Evolutionary conservation across 2,888 invertebrate species (phyloP), one percentile per base, ranked within the genome.

Genomic region (Thumatha senex): DNA sequence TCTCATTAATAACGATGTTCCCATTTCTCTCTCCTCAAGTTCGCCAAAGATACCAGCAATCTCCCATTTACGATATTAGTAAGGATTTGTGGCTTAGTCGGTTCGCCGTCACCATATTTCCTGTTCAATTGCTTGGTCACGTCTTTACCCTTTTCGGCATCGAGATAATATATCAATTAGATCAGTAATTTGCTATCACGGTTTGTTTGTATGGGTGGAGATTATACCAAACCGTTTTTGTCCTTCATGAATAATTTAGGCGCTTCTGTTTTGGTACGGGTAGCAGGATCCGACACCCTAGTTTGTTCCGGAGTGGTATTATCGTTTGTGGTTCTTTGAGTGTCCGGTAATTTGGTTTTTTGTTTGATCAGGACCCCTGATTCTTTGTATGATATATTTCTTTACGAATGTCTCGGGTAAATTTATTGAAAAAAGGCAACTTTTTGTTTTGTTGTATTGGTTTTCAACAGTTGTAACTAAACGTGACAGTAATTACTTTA

Each of bases 151-250:
- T 64, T 63, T 56, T 45, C 35, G 56, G 53, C 30, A 46, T 54
- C 49, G 38, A 61, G 61, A 70, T 63, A 68, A 68, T 70, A 58
- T 67, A 67, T 61, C 66, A 74, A 71, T 73, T 71, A 65, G 56
- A 58, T 54, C 48, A 66, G 56, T 52, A 61, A 64, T 66, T 65
- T 61, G 65, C 61, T 63, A 61, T 58, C 49, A 46, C 36, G 38
- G 43, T 40, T 52, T 54, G 56, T 54, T 56, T 46, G 47, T 59
- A 56, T 58, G 61, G 61, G 57, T 36, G 61, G 54, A 59, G 58
- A 55, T 59, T 62, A 63, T 18, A n/a, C 42, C 13, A 31, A 31
- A 38, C 46, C 51, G 61, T 56, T 65, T 65, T 59, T 63, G 60
- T 56, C 39, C 52, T 45, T 48, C 46, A 58, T 66, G 58, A 60